Conservation (phyloP, 2,113 vertebrate genomes). For the Raja brachyura region DNA sequence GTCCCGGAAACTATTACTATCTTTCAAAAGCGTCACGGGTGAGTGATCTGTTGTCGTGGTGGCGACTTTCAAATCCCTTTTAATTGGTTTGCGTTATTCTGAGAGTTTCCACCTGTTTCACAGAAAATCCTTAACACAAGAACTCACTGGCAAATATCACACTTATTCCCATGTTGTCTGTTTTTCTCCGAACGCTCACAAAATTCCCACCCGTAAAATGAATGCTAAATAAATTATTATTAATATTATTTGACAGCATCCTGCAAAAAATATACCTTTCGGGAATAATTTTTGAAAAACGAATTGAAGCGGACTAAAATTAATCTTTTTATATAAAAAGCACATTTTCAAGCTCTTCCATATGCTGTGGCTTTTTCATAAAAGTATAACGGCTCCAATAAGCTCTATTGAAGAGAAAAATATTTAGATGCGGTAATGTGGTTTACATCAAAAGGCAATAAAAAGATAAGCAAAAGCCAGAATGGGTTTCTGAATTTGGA, state of each 20-base stretch:
- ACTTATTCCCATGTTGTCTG: not conserved
- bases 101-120: constrained; percentile 7
- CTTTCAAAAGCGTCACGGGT: constrained; percentile 31
- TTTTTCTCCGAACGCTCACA: not conserved
- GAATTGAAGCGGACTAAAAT: not conserved
- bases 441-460: constrained; percentile 43
- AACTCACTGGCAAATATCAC: not conserved
- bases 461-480: constrained; percentile 46
- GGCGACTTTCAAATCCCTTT: constrained; percentile 11
- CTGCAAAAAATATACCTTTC: not conserved
- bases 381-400: constrained; percentile 56
- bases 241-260: not conserved
- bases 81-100: constrained; percentile 27
- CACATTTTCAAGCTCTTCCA: constrained; percentile 3
- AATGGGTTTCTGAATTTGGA: too few relatives aligned
- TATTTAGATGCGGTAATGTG: constrained; percentile 68
- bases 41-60: constrained; percentile 21
- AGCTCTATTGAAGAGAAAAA: constrained; percentile 59
- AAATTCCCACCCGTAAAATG: not conserved
- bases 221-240: not conserved
- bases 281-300: not conserved
- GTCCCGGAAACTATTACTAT: constrained; percentile 37
- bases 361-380: constrained; percentile 48
- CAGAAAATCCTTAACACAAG: not conserved
- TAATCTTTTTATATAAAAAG: not conserved